phyloP scores from a whole-genome alignment of 2,888 invertebrate genomes.

The Acronicta alni region DNA sequence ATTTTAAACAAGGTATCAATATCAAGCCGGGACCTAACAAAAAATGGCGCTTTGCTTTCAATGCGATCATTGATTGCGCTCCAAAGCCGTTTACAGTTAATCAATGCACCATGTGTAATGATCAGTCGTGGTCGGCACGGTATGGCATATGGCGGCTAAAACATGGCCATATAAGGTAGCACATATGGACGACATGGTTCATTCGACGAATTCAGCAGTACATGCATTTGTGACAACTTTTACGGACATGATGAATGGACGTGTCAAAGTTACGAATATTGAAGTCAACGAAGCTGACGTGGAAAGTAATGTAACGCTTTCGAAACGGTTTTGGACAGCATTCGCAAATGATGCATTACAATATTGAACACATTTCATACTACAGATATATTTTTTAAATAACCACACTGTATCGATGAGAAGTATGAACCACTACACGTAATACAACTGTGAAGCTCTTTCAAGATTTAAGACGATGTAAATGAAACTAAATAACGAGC shows the following conservation, averaged over 20 bases:
- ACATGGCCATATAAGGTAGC: constrained; percentile 76
- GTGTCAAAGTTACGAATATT: constrained; percentile 53
- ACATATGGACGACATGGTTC: constrained; percentile 74
- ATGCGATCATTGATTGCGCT: constrained; percentile 75
- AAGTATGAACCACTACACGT: not conserved
- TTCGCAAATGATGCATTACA: constrained; percentile 44
- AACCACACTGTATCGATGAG: not conserved
- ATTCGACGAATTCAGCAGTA: constrained; percentile 71
- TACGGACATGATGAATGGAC: constrained; percentile 62
- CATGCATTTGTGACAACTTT: constrained; percentile 62
- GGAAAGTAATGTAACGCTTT: constrained; percentile 47
- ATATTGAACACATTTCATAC: constrained; percentile 17
- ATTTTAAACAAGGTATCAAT: constrained; percentile 59
- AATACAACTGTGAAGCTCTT: constrained; percentile 8
- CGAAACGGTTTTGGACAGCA: constrained; percentile 41
- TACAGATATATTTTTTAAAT: constrained; percentile 7
- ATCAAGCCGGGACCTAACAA: constrained; percentile 59
- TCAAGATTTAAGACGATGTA: constrained; percentile 21
- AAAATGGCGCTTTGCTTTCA: constrained; percentile 59
- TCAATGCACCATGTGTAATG: constrained; percentile 79
- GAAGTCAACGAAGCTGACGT: constrained; percentile 40
- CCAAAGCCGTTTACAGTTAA: constrained; percentile 79
- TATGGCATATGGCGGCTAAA: constrained; percentile 83
- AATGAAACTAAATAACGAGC: constrained; percentile 31
- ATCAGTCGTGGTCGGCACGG: constrained; percentile 69